phyloP scores from a whole-genome alignment of 2,113 vertebrate species.

The Amblyornis subalaris region DNA sequence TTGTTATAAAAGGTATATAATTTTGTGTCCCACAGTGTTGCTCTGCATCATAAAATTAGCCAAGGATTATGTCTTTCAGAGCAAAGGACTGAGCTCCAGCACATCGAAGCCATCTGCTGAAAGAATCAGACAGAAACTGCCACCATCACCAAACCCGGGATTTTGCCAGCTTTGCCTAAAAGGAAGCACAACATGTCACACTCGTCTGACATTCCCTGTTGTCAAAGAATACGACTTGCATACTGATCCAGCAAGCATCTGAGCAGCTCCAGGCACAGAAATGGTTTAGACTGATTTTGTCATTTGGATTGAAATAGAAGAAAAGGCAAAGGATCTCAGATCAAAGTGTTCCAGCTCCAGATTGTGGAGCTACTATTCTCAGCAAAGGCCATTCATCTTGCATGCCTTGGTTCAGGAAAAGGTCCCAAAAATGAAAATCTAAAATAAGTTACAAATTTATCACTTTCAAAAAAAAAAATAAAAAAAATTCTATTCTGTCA shows the following conservation, averaged over 20 bases:
- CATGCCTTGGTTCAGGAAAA: neutral
- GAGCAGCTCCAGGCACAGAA: constrained; percentile 35
- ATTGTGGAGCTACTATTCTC: constrained; percentile 6
- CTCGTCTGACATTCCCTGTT: constrained; percentile 38
- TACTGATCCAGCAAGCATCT: constrained; percentile 39
- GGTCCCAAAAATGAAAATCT: neutral
- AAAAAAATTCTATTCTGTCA: neutral
- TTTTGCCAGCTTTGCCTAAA: constrained; percentile 39
- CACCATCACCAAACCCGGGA: constrained; percentile 21
- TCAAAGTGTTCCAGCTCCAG: constrained; percentile 40
- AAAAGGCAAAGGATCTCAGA: neutral
- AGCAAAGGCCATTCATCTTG: constrained; percentile 29
- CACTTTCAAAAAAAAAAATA: neutral
- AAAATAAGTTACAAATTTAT: constrained; percentile 26
- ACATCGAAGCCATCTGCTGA: constrained; percentile 46
- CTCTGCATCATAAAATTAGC: constrained; percentile 31
- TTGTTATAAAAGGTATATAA: constrained; percentile 21
- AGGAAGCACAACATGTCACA: constrained; percentile 54
- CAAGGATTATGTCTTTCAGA: constrained; percentile 24
- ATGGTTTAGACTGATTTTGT: constrained; percentile 4
- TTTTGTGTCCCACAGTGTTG: neutral
- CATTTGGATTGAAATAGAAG: constrained; percentile 9
- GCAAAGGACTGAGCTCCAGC: constrained; percentile 4
- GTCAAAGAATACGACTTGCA: neutral
- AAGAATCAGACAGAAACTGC: neutral